Conservation (phyloP, 2,797 vertebrate genomes). For the Peromyscus nudipes region DNA sequence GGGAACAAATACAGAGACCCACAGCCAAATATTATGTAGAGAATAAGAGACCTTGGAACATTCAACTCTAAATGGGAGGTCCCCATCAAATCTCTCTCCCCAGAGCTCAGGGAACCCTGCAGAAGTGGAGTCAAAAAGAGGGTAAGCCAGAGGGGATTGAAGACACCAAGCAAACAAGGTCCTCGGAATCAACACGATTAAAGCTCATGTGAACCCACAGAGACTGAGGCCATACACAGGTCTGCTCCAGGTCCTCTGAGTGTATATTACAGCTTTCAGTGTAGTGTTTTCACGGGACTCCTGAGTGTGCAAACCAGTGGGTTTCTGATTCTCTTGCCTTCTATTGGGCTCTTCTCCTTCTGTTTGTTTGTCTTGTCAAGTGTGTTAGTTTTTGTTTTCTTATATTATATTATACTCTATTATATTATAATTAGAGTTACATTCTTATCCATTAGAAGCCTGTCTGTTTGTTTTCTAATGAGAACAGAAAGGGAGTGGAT, state of each 20-base stretch:
- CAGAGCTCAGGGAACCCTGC: neutral
- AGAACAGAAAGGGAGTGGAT: neutral
- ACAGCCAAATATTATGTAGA: neutral
- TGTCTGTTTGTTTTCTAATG: neutral
- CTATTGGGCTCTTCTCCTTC: neutral
- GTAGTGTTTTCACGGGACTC: neutral
- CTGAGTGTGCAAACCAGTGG: neutral
- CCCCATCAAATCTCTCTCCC: neutral
- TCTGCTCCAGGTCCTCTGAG: neutral
- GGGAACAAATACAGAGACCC: neutral
- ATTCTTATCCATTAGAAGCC: neutral
- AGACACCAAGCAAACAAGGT: neutral
- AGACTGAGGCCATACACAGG: neutral
- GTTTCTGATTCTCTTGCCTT: neutral
- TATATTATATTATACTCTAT: neutral
- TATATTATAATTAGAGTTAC: neutral
- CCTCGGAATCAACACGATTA: neutral
- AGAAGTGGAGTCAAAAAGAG: neutral
- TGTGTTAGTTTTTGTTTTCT: neutral
- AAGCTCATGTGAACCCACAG: neutral
- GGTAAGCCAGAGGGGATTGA: neutral
- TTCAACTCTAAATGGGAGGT: neutral
- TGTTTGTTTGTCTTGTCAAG: neutral
- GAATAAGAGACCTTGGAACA: neutral
- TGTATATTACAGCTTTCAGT: too few relatives aligned